Conservation (phyloP, 2,888 invertebrate genomes). For the Drosophila nigricruria region DNA sequence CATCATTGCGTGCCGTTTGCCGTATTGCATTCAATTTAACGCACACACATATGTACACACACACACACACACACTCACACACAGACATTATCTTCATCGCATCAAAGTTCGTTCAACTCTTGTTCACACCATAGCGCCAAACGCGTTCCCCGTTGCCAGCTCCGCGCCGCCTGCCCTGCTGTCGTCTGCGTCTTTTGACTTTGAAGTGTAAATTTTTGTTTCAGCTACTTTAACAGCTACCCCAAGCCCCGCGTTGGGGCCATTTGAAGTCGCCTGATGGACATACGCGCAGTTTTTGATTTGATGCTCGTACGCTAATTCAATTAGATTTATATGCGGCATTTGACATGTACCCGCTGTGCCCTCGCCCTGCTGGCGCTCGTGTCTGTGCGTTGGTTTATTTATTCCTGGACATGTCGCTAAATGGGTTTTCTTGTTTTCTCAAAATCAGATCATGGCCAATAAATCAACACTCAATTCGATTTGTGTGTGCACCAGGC, state of each 20-base stretch:
- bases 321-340: slow-evolving; percentile 74
- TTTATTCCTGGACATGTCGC: slow-evolving; percentile 71
- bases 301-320: slow-evolving; percentile 70
- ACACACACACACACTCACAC: not conserved
- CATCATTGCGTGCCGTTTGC: slow-evolving; percentile 43
- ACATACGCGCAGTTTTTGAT: slow-evolving; percentile 47
- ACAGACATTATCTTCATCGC: slow-evolving; percentile 20
- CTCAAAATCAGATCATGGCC: slow-evolving; percentile 76
- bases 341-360: slow-evolving; percentile 57
- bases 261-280: slow-evolving; percentile 3
- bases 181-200: slow-evolving; percentile 30
- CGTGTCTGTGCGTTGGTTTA: slow-evolving; percentile 48
- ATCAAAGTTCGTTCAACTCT: slow-evolving; percentile 51
- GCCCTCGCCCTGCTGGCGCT: not conserved
- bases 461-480: slow-evolving; percentile 75
- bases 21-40: slow-evolving; percentile 35
- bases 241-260: not conserved
- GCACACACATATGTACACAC: slow-evolving; percentile 5
- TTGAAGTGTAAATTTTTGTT: slow-evolving; percentile 49
- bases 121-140: slow-evolving; percentile 52
- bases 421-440: slow-evolving; percentile 74
- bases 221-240: slow-evolving; percentile 18
- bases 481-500: slow-evolving; percentile 56
- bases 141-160: slow-evolving; percentile 2
- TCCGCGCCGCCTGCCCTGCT: not conserved